Base-by-base conservation (phyloP, 2,797 vertebrate genomes). In the Babyrousa celebensis region DNA sequence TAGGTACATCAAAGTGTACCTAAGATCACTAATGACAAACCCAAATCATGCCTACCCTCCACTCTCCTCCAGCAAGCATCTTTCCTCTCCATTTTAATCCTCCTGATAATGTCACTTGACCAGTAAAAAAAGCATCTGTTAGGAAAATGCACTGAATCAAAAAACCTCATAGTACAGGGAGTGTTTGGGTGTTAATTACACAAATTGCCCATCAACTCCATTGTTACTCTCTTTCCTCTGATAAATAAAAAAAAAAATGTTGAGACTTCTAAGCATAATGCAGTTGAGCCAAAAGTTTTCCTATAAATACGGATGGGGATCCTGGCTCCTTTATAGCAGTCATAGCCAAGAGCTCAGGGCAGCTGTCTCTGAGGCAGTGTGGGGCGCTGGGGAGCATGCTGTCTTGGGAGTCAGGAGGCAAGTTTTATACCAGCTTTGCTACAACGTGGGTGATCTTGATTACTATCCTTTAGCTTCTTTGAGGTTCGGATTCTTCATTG, bases 141-240 rank as follows among this genome's bases (percentile, higher is more conserved):
- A 68, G 89, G 95, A 97, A 89, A 89, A 90, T 92, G 95, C 74
- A 92, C 93, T 27, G 89, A 96, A 96, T 97, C 71, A 56, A 32
- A 94, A 94, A 90, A 27, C 90, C 95, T 89, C 82, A 52, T 21
- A 92, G 74, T 91, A 89, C 96, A 71, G 52, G 95, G 97, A 98
- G 91, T 95, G 93, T 95, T 96, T 96, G 98, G 97, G 82, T 87
- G 96, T 96, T 98, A 98, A 98, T 98, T 98, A 98, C 56, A 95
- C 97, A 98, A 96, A 98, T 98, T 97, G 95, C 95, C 97, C 95
- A 98, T 97, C 97, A 97, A 78, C 85, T 32, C 97, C 91, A 97
- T 94, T 97, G 98, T 97, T 96, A 84, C 91, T 97, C 96, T 97
- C 95, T 63, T 96, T 97, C 94, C 93, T 97, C 40, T 58, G 96